phyloP scores from a whole-genome alignment of 2,797 vertebrate species.

The Spatula versicolor region DNA sequence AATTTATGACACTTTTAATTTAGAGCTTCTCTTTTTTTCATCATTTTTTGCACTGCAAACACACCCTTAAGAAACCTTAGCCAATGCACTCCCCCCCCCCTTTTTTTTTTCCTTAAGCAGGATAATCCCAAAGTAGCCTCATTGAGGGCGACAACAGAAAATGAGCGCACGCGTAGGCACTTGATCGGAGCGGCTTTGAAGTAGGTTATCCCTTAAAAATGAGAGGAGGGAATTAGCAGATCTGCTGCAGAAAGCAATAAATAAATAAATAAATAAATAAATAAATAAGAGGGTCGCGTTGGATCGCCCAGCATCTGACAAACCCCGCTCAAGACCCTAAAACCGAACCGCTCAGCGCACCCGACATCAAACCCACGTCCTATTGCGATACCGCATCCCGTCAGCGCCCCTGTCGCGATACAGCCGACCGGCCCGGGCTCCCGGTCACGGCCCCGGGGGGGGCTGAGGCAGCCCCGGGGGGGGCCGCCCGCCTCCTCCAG shows the following conservation, averaged over 20 bases:
- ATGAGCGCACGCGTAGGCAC: background rate
- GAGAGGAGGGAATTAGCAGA: background rate
- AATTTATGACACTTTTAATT: background rate
- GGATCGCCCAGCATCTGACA: background rate
- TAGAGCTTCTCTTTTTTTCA: background rate
- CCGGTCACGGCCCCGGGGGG: too few species aligned
- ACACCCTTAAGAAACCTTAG: background rate
- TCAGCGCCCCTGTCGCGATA: too few species aligned
- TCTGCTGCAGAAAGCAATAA: background rate
- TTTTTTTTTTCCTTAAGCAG: background rate
- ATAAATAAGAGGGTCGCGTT: too few species aligned
- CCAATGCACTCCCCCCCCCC: background rate
- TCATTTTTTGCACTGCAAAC: background rate
- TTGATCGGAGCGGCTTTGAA: background rate
- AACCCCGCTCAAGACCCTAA: background rate
- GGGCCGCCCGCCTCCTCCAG: too few species aligned
- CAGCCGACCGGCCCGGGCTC: too few species aligned
- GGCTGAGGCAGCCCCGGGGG: too few species aligned
- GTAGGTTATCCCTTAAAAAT: background rate
- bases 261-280: too few species aligned
- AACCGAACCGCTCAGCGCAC: fast-evolving
- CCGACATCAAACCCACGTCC: too few species aligned
- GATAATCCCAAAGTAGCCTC: background rate
- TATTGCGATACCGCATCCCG: too few species aligned
- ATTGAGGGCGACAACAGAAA: background rate